phyloP scores from a whole-genome alignment of 2,113 vertebrate genomes.

The Gambusia holbrooki region DNA sequence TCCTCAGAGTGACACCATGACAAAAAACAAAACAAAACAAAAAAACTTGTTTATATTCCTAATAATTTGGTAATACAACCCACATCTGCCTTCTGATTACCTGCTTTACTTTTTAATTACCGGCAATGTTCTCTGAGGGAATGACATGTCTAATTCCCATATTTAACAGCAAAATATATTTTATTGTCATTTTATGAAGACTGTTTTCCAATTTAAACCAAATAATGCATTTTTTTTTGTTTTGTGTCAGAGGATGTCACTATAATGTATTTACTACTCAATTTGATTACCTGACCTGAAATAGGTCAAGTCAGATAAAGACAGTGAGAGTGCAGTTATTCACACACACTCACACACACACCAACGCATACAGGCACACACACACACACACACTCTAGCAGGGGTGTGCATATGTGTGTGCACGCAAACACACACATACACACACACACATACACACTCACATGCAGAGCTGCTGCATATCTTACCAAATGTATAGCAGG shows the following conservation, averaged over 20 bases:
- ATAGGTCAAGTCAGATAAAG: constrained; percentile 73
- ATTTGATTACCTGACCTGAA: constrained; percentile 74
- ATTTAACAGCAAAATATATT: constrained; percentile 11
- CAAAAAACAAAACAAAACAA: neutral
- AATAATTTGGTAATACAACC: constrained; percentile 29
- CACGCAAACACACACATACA: constrained; percentile 7
- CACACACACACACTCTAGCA: constrained; percentile 29
- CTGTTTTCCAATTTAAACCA: constrained; percentile 1
- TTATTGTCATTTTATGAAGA: constrained; percentile 21
- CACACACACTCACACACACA: constrained; percentile 44
- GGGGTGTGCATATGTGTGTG: constrained; percentile 1
- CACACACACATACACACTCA: constrained; percentile 20
- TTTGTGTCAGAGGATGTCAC: constrained; percentile 34
- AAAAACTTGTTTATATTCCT: constrained; percentile 20
- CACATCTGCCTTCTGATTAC: neutral
- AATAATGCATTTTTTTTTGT: constrained; percentile 41
- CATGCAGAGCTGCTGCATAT: constrained; percentile 53
- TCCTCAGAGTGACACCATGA: constrained; percentile 2
- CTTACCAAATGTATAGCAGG: constrained; percentile 38
- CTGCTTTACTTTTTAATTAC: constrained; percentile 26
- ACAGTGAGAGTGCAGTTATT: constrained; percentile 74
- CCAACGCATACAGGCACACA: constrained; percentile 15
- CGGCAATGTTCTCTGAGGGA: constrained; percentile 5
- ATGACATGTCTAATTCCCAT: neutral
- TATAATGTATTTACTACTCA: constrained; percentile 58